Evolutionary conservation across 2,797 vertebrate species (phyloP).

Genomic region (Cossypha heuglini): DNA sequence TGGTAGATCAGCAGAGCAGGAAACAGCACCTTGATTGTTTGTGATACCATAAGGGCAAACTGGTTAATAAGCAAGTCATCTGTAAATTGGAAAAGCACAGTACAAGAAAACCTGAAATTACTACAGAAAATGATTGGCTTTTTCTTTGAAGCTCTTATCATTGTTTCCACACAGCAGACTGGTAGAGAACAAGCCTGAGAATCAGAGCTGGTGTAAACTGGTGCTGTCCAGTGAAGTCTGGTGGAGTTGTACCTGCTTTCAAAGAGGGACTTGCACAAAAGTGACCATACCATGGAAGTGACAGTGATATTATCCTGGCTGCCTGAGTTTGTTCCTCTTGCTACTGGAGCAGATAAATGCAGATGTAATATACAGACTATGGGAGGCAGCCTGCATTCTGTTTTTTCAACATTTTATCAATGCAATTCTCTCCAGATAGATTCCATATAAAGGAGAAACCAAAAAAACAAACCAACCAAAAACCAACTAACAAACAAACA

Average conservation of each 20-base stretch:
- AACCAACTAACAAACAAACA: neutral
- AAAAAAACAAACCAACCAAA: neutral
- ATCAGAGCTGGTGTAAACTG: neutral
- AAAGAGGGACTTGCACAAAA: neutral
- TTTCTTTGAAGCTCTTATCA: neutral
- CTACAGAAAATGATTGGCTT: neutral
- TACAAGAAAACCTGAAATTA: neutral
- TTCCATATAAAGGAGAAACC: neutral
- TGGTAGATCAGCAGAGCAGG: neutral
- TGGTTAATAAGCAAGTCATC: neutral
- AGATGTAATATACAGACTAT: neutral
- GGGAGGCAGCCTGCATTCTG: neutral
- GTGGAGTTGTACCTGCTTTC: neutral
- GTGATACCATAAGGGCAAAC: neutral
- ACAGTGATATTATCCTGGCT: neutral
- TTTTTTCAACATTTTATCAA: neutral
- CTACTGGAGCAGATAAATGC: neutral
- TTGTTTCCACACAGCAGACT: neutral
- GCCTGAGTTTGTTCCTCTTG: neutral
- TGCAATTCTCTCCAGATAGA: neutral
- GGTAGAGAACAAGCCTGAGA: neutral
- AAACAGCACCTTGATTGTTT: neutral
- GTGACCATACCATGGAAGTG: neutral
- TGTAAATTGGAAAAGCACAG: neutral
- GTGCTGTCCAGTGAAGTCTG: neutral